Base-by-base conservation (phyloP, 2,113 vertebrate species). In the Eretmochelys imbricata region DNA sequence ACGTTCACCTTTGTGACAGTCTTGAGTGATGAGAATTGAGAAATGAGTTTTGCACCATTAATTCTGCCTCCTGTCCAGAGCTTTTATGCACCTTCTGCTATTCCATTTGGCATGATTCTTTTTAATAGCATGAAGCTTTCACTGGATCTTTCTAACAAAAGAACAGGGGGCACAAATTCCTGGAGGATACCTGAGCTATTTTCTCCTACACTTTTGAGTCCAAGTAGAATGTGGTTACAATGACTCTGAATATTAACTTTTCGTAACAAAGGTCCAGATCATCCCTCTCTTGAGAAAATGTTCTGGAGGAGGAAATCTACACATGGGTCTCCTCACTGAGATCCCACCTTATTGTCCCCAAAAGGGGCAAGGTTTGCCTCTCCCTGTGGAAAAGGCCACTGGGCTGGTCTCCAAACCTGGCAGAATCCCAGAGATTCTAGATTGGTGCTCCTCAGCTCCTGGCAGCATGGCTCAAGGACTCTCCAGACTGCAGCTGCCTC, bases 1-100 rank as follows among this genome's bases (percentile, higher is more conserved):
- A 0, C 49, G 54, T 57, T 80, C 87, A 86, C 84, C 78, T 94
- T 88, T 80, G n/a, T 0, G 0, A 29, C 80, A 19, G 83, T 82
- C 0, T 0, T 85, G 86, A 82, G 80, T 59, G 80, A 92, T 93
- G 46, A 59, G 88, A 91, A 88, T 13, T 78, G 53, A 19, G 49
- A 80, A 87, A 96, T 59, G 88, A 88, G 14, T 2, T 89, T 91
- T 84, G 54, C 80, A 65, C 50, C 76, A 4, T 93, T 93, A 87
- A 95, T 94, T 91, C 76, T 93, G 80, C 57, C 51, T 31, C 50
- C 87, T 86, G 42, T 42, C 80, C 76, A 80, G 84, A 79, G 65
- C 4, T 1, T 35, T 0, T 0, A 17, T 12, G 48, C 38, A 46
- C 10, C 20, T 12, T 55, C 24, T 53, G 75, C 50, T 88, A 3